Conservation (phyloP, 2,113 vertebrate species). For the Platichthys flesus region DNA sequence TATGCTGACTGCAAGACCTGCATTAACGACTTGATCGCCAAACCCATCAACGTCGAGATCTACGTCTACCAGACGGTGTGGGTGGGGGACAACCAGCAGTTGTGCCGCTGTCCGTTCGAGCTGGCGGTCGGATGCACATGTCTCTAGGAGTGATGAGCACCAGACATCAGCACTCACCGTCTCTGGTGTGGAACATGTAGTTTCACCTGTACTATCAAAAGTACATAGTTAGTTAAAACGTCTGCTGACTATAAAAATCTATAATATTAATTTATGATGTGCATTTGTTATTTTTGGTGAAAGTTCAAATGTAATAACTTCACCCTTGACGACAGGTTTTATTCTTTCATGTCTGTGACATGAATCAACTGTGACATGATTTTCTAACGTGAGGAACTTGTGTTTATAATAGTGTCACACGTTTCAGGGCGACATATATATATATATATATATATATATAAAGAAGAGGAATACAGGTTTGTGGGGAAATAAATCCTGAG, state of each 20-base stretch:
- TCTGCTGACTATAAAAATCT: too few relatives aligned
- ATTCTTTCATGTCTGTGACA: too few relatives aligned
- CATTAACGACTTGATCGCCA: fast-evolving
- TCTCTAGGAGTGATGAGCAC: neutral
- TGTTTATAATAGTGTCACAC: too few relatives aligned
- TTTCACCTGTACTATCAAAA: too few relatives aligned
- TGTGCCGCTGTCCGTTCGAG: slow-evolving; percentile 33
- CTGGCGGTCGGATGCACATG: slow-evolving; percentile 64
- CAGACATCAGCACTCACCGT: neutral
- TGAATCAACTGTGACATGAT: neutral
- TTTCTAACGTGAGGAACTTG: neutral
- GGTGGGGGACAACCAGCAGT: fast-evolving
- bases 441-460: too few relatives aligned
- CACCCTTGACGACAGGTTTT: too few relatives aligned
- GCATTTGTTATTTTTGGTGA: too few relatives aligned
- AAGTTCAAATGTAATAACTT: too few relatives aligned
- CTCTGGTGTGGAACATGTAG: too few relatives aligned
- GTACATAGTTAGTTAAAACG: too few relatives aligned
- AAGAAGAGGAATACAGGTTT: neutral
- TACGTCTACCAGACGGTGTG: neutral
- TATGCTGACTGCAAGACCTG: neutral
- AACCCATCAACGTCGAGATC: slow-evolving; percentile 14
- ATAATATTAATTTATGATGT: too few relatives aligned
- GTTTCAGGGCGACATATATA: too few relatives aligned
- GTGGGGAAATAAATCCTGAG: neutral